These are phyloP conservation scores for Rhodinocichla rosea DNA, from an alignment of 2,113 vertebrate species.

Conservation along the genomic window DNA sequence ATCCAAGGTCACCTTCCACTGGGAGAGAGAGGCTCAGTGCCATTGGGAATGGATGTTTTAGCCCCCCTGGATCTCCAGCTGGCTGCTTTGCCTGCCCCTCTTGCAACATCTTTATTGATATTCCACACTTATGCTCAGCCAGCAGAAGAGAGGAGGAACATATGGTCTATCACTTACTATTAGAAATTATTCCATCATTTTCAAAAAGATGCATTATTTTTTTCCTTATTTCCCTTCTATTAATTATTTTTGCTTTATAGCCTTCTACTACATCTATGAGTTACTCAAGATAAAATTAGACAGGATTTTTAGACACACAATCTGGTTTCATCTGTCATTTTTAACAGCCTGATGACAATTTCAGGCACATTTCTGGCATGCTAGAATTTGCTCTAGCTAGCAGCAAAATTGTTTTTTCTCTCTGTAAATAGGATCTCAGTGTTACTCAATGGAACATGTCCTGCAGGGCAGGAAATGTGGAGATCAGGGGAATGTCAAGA, in stretches of 20 bases:
- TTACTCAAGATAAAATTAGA: slow-evolving; percentile 37
- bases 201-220: not conserved
- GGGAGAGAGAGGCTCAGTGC: not conserved
- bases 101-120: slow-evolving; percentile 15
- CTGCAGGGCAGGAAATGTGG: slow-evolving; percentile 28
- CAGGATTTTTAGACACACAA: slow-evolving; percentile 28
- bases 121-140: not conserved
- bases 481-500: not conserved
- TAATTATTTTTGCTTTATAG: slow-evolving; percentile 36
- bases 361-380: not conserved
- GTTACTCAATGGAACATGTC: not conserved
- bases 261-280: not conserved
- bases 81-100: not conserved
- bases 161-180: slow-evolving; percentile 38
- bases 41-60: not conserved
- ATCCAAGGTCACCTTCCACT: not conserved
- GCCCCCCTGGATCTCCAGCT: not conserved
- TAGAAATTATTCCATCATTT: slow-evolving; percentile 41
- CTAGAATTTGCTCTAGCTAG: slow-evolving; percentile 31
- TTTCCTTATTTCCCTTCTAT: slow-evolving; percentile 11
- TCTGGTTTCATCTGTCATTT: slow-evolving; percentile 50
- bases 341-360: slow-evolving; percentile 32
- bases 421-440: slow-evolving; percentile 20
- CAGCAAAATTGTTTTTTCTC: not conserved
- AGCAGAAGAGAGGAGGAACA: slow-evolving; percentile 17